Conservation (phyloP, 2,888 invertebrate genomes). For the Diarsia brunnea region DNA sequence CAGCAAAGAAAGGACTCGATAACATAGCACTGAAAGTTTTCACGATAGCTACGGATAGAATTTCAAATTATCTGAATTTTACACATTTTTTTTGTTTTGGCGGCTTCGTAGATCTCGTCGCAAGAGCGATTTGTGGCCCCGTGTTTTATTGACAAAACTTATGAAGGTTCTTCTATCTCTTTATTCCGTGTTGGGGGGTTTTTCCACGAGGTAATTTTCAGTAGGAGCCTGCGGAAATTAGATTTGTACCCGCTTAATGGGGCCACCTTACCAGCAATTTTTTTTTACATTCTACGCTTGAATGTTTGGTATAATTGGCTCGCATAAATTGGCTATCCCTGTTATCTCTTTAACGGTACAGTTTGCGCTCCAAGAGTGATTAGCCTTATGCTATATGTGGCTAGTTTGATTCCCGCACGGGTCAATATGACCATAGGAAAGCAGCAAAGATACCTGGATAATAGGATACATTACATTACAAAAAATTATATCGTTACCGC, state of each 20-base stretch:
- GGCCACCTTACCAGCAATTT: not conserved
- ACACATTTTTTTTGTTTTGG: not conserved
- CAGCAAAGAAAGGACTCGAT: slow-evolving; percentile 21
- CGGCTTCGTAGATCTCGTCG: not conserved
- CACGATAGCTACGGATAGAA: not conserved
- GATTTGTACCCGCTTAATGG: not conserved
- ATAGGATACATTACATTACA: not conserved
- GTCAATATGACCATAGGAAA: not conserved
- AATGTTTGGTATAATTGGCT: not conserved
- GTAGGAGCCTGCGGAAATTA: not conserved
- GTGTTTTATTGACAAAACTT: not conserved
- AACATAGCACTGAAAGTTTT: not conserved
- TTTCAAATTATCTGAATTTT: not conserved
- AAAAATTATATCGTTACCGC: too few relatives aligned
- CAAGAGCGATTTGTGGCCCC: not conserved
- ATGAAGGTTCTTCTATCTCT: not conserved
- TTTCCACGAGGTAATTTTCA: not conserved
- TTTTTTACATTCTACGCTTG: not conserved
- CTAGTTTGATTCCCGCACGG: not conserved
- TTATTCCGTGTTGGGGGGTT: not conserved
- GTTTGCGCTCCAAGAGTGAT: not conserved
- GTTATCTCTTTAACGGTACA: not conserved
- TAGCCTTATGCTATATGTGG: not conserved
- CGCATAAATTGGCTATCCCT: not conserved
- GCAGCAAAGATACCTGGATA: not conserved